Percentiles rank a stretch among this genome's conserved stretches.
phyloP scores from a whole-genome alignment of 1,140 invertebrate genomes.

The Oedothorax gibbosus region DNA sequence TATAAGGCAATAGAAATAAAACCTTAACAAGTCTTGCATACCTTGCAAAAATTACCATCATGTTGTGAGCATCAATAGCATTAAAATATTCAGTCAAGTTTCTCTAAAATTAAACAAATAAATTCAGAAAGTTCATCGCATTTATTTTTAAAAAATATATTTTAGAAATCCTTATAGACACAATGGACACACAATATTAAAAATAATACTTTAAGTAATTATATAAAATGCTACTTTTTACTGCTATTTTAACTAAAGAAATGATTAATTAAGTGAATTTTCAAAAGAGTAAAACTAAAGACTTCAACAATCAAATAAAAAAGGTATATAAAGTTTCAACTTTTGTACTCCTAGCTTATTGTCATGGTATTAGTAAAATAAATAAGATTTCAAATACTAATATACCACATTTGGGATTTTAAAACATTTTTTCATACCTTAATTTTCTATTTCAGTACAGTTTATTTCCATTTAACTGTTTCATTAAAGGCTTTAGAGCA shows the following conservation, averaged over 20 bases:
- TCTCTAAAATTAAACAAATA: constrained; percentile 76
- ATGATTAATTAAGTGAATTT: too few species aligned
- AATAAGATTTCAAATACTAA: too few species aligned
- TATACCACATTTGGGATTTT: too few species aligned
- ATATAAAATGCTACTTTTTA: too few species aligned
- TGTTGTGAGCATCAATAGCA: constrained; percentile 89
- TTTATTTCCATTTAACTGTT: too few species aligned
- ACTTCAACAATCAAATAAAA: too few species aligned
- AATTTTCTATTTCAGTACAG: too few species aligned
- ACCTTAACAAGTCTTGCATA: neutral
- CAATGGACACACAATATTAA: neutral
- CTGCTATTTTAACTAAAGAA: too few species aligned
- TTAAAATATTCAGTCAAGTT: constrained; percentile 97
- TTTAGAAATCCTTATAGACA: neutral
- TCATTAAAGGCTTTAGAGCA: too few species aligned
- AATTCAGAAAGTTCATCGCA: constrained; percentile 7
- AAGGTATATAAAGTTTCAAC: neutral
- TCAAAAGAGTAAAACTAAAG: too few species aligned
- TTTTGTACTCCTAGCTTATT: constrained; percentile 38
- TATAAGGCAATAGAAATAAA: too few species aligned
- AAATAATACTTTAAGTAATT: neutral
- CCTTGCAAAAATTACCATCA: constrained; percentile 90
- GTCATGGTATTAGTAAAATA: neutral
- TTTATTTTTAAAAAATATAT: neutral
- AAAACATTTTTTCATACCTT: too few species aligned